These are phyloP conservation scores for Sturnus vulgaris DNA, from an alignment of 2,113 vertebrate species.

Conservation along the genomic window DNA sequence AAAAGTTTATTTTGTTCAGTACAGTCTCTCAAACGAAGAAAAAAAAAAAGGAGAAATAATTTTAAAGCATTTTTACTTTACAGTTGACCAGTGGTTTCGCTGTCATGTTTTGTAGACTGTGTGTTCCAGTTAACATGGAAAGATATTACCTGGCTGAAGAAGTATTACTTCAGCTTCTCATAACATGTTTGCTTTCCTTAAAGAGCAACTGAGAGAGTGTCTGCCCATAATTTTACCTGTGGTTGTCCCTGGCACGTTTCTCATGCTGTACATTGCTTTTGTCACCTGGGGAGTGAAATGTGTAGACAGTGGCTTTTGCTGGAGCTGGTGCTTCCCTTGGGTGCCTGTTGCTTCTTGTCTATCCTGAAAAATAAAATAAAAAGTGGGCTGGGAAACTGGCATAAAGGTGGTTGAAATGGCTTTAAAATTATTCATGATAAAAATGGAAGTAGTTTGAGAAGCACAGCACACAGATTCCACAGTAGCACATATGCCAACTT, in stretches of 20 bases:
- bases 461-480: not conserved
- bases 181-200: not conserved
- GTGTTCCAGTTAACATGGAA: not conserved
- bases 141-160: not conserved
- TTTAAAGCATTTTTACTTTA: not conserved
- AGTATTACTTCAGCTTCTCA: not conserved
- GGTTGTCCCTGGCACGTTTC: not conserved
- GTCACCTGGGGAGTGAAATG: not conserved
- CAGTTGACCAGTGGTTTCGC: not conserved
- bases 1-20: not conserved
- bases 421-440: not conserved
- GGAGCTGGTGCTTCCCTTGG: not conserved
- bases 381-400: not conserved
- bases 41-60: not conserved
- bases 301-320: not conserved
- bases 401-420: not conserved
- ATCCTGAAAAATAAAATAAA: not conserved
- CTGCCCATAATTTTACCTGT: not conserved
- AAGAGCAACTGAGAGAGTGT: not conserved
- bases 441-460: not conserved
- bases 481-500: not conserved
- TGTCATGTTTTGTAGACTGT: not conserved
- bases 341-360: not conserved
- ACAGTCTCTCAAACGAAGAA: not conserved
- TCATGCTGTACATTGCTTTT: not conserved